Conservation (phyloP, 2,113 vertebrate species). For the Plotosus lineatus region DNA sequence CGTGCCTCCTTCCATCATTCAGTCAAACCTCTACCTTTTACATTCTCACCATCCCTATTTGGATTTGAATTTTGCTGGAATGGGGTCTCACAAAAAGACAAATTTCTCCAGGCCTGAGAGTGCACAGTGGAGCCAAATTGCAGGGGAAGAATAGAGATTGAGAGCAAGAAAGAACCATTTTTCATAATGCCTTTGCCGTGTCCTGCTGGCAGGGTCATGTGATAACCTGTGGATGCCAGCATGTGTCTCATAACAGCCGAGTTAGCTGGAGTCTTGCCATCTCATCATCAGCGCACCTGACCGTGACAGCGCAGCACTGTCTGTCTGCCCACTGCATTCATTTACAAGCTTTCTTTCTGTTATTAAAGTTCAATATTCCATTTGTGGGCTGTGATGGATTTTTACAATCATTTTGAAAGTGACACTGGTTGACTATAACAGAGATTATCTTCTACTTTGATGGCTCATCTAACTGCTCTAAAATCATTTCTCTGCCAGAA, state of each 20-base stretch:
- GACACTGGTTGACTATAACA: background rate
- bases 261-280: conserved; percentile 11
- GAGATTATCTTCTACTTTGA: background rate
- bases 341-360: conserved; percentile 8
- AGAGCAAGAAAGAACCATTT: background rate
- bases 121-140: background rate
- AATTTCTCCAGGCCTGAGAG: background rate
- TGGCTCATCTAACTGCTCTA: background rate
- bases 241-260: conserved; percentile 26
- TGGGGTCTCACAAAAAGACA: background rate
- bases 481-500: background rate
- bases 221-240: conserved; percentile 29
- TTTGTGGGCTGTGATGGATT: conserved; percentile 3
- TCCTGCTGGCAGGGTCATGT: conserved; percentile 26
- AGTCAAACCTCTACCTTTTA: background rate
- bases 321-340: background rate
- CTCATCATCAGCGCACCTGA: conserved; percentile 22
- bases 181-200: background rate
- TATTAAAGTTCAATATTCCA: background rate
- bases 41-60: background rate
- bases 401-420: conserved; percentile 8
- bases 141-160: background rate
- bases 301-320: background rate
- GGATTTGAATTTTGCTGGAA: conserved; percentile 10
- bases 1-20: background rate